Percentiles rank a stretch among this genome's conserved stretches.
Evolutionary conservation across 2,797 vertebrate species (phyloP).

Genomic region (Peromyscus eremicus): DNA sequence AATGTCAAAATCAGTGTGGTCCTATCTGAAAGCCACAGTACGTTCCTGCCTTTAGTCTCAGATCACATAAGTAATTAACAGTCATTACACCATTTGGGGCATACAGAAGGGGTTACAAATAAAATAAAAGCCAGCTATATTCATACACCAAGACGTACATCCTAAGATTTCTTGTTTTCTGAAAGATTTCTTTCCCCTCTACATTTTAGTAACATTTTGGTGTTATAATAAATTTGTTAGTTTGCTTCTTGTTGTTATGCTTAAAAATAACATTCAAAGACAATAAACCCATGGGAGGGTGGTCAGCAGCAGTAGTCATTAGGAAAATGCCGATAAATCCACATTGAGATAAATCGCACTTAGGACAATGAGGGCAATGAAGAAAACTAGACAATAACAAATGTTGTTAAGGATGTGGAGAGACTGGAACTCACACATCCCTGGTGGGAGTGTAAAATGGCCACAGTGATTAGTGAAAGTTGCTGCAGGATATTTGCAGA

Average conservation of each 20-base stretch:
- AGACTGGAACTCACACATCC: neutral
- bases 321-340: neutral
- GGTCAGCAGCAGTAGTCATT: neutral
- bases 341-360: neutral
- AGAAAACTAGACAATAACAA: neutral
- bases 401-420: neutral
- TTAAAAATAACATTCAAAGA: conserved; percentile 31
- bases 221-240: neutral
- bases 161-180: neutral
- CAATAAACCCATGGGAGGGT: neutral
- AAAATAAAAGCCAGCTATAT: neutral
- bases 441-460: neutral
- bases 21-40: fast-evolving
- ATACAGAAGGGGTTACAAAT: neutral
- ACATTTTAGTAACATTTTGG: conserved; percentile 14
- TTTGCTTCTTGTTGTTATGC: neutral
- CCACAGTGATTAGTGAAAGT: neutral
- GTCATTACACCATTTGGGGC: neutral
- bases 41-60: neutral
- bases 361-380: neutral
- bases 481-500: neutral
- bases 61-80: neutral
- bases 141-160: neutral
- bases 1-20: neutral
- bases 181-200: neutral